Conservation (phyloP, 1,140 invertebrate species). For the Aphidius ervi region DNA sequence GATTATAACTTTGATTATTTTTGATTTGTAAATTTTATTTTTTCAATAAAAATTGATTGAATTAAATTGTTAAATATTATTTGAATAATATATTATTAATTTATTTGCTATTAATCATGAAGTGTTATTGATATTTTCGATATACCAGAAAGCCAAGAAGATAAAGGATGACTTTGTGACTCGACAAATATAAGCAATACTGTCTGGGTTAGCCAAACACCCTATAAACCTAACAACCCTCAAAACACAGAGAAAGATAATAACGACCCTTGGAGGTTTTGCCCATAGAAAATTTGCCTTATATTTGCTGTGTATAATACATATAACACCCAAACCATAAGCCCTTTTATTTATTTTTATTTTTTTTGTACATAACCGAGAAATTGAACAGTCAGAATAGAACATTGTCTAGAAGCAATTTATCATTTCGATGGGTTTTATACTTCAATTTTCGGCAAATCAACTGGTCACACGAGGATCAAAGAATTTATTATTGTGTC, state of each 20-base stretch:
- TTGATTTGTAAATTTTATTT: too few species aligned
- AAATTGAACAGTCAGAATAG: background rate
- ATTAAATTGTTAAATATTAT: too few species aligned
- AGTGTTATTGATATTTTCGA: too few species aligned
- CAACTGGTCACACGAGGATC: slow-evolving; percentile 12
- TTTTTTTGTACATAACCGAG: too few species aligned
- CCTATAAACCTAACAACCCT: slow-evolving; percentile 28
- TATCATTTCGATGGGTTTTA: background rate
- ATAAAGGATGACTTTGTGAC: slow-evolving; percentile 26
- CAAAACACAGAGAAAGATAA: too few species aligned
- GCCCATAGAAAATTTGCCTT: background rate
- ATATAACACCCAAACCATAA: background rate
- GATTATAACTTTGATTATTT: too few species aligned
- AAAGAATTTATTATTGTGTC: background rate
- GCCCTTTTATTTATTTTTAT: too few species aligned
- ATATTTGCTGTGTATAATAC: slow-evolving; percentile 6
- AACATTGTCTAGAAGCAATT: background rate
- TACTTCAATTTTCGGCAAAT: background rate
- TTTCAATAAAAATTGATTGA: too few species aligned
- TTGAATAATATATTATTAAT: too few species aligned
- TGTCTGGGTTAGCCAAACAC: slow-evolving; percentile 34
- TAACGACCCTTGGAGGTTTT: too few species aligned
- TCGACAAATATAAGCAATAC: slow-evolving; percentile 37
- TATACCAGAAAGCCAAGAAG: background rate
- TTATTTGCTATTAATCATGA: too few species aligned